phyloP scores from a whole-genome alignment of 2,113 vertebrate species.

The Pterocles burchelli region DNA sequence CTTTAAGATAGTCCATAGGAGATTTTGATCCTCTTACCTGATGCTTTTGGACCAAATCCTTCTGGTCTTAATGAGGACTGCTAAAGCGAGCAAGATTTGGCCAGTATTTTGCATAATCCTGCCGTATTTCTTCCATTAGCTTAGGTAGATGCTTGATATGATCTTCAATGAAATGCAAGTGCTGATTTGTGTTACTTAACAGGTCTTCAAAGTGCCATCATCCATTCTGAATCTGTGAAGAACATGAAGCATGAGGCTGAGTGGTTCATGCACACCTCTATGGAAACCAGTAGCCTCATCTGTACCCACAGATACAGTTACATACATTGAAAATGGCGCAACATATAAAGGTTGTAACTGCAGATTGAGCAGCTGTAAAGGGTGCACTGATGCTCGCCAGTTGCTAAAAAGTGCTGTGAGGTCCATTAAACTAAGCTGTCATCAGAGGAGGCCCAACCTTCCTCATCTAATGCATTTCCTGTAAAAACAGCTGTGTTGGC shows the following conservation, averaged over 20 bases:
- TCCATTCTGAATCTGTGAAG: neutral
- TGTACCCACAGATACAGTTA: neutral
- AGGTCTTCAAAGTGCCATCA: neutral
- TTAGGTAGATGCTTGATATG: neutral
- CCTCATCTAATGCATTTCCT: neutral
- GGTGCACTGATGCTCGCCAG: neutral
- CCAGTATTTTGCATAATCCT: neutral
- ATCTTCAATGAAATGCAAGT: neutral
- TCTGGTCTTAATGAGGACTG: neutral
- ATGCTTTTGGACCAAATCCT: conserved; percentile 11
- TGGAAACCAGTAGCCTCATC: conserved; percentile 7
- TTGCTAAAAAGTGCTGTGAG: neutral
- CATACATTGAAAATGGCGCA: neutral
- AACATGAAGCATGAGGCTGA: neutral
- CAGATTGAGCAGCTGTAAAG: neutral
- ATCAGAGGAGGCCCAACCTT: neutral
- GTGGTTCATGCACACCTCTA: conserved; percentile 4
- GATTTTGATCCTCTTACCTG: conserved; percentile 43
- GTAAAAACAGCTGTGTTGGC: neutral
- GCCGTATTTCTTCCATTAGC: neutral
- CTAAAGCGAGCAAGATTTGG: neutral
- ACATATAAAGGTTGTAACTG: neutral
- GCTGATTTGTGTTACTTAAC: neutral
- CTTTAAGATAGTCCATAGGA: neutral
- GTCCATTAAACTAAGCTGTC: neutral